phyloP scores from a whole-genome alignment of 2,113 vertebrate species.

The Paratilapia polleni region DNA sequence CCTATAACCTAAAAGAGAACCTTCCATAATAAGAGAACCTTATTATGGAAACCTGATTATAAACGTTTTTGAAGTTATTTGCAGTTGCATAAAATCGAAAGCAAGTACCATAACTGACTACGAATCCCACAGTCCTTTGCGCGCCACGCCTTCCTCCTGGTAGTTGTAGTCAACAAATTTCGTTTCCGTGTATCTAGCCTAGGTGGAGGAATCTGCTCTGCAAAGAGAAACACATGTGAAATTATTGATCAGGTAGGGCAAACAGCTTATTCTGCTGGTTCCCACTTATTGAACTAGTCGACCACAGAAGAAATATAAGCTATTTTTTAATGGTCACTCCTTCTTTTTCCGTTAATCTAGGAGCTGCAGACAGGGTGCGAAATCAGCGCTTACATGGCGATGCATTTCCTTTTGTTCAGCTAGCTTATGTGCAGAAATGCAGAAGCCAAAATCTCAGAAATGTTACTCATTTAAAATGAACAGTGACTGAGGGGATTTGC shows the following conservation, averaged over 20 bases:
- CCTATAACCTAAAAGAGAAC: too few species aligned
- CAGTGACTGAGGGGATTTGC: neutral
- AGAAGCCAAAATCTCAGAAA: slow-evolving; percentile 2
- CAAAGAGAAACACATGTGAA: slow-evolving; percentile 81
- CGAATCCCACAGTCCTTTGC: slow-evolving; percentile 56
- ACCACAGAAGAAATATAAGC: neutral
- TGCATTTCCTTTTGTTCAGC: slow-evolving; percentile 78
- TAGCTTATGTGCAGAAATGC: slow-evolving; percentile 65
- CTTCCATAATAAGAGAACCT: too few species aligned
- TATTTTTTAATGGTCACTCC: neutral
- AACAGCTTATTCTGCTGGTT: slow-evolving; percentile 19
- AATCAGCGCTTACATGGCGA: slow-evolving; percentile 71
- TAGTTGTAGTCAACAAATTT: slow-evolving; percentile 69
- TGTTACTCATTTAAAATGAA: neutral
- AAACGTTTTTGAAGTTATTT: neutral
- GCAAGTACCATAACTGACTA: neutral
- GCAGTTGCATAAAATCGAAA: neutral
- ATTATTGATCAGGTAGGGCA: slow-evolving; percentile 80
- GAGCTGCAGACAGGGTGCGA: slow-evolving; percentile 26
- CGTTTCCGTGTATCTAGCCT: slow-evolving; percentile 66
- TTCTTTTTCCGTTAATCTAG: neutral
- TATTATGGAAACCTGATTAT: neutral
- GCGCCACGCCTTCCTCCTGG: neutral
- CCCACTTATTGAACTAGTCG: neutral
- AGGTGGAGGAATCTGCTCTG: slow-evolving; percentile 75